phyloP scores from a whole-genome alignment of 1,140 invertebrate genomes.

The Hirudo medicinalis region DNA sequence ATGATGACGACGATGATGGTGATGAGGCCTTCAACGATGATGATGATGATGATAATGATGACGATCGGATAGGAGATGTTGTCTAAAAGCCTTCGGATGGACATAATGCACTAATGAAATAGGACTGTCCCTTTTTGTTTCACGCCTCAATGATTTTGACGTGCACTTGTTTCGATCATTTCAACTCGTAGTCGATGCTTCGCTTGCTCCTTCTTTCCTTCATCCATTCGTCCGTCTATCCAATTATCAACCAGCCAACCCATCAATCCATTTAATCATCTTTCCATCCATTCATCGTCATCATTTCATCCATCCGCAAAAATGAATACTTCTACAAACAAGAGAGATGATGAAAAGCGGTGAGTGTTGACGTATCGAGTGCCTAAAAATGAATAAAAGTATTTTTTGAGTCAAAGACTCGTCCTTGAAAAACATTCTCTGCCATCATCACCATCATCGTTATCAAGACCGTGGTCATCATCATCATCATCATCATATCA shows the following conservation, averaged over 20 bases:
- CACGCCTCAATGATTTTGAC: constrained; percentile 3
- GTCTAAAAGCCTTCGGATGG: not conserved
- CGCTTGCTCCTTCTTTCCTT: not conserved
- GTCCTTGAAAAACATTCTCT: too few relatives aligned
- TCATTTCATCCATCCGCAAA: not conserved
- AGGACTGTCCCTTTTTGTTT: not conserved
- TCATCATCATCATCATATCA: too few relatives aligned
- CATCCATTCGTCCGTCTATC: not conserved
- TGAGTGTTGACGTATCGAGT: too few relatives aligned
- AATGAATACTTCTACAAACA: not conserved
- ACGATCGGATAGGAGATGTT: constrained; percentile 18
- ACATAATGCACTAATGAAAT: constrained; percentile 2
- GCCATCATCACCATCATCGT: too few relatives aligned
- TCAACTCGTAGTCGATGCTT: not conserved
- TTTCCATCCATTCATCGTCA: not conserved
- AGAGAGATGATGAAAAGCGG: not conserved
- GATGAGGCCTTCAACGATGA: constrained; percentile 16
- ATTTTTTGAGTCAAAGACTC: too few relatives aligned
- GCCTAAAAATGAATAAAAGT: too few relatives aligned
- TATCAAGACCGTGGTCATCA: too few relatives aligned
- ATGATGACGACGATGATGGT: constrained; percentile 8
- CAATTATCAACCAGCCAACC: not conserved
- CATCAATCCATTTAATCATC: not conserved
- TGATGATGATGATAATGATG: constrained; percentile 34
- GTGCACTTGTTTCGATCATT: constrained; percentile 9